Evolutionary conservation across 2,113 vertebrate genomes (phyloP).

Genomic region (Elephas maximus): DNA sequence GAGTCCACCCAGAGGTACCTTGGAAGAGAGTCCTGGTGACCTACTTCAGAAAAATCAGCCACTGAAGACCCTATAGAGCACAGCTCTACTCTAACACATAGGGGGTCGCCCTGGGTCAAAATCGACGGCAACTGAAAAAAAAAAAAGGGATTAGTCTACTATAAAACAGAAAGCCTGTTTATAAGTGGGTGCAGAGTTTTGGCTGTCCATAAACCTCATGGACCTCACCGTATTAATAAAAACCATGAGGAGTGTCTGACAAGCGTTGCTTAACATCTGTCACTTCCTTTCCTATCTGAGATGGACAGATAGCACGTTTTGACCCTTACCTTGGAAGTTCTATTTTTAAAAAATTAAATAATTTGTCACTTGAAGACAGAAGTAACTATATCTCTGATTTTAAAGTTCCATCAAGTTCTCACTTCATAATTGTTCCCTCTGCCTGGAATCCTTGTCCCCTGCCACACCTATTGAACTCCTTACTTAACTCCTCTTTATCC

Average conservation of each 20-base stretch:
- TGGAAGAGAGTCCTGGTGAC: not conserved
- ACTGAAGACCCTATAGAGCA: too few species aligned
- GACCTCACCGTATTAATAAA: not conserved
- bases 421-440: not conserved
- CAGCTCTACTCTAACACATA: too few species aligned
- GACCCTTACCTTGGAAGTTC: not conserved
- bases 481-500: not conserved
- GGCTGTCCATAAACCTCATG: not conserved
- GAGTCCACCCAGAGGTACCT: not conserved
- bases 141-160: not conserved
- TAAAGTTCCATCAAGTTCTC: not conserved
- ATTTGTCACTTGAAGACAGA: not conserved
- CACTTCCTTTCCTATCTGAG: not conserved
- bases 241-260: not conserved
- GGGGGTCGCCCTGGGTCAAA: too few species aligned
- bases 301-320: not conserved
- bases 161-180: not conserved
- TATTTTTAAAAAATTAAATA: slow-evolving; percentile 27
- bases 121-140: too few species aligned
- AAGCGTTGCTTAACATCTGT: not conserved
- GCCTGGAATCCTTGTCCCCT: not conserved
- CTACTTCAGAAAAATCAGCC: not conserved
- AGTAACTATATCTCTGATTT: not conserved
- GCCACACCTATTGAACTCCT: not conserved
- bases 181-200: not conserved